A percentile compares a stretch with the other conserved stretches of the same genome.
phyloP scores from a whole-genome alignment of 2,888 invertebrate species.

The Drosophila percnosoma region DNA sequence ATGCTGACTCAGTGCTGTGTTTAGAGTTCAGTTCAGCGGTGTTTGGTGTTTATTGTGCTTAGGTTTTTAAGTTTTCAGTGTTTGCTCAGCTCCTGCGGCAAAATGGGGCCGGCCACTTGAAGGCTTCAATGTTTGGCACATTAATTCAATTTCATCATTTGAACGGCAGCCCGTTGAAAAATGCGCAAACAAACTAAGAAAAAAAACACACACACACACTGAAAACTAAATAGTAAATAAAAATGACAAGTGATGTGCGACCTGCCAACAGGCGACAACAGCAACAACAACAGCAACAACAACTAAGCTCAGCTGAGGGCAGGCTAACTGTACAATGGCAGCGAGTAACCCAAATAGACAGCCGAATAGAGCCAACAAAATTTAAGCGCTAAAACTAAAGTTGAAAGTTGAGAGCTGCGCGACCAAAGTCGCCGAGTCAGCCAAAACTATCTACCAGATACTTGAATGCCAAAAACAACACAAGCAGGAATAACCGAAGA shows the following conservation, averaged over 20 bases:
- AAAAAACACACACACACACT: not conserved
- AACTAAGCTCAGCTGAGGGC: constrained; percentile 10
- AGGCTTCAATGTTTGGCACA: constrained; percentile 59
- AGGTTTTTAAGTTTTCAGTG: constrained; percentile 25
- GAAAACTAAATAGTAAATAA: constrained; percentile 49
- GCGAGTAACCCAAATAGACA: constrained; percentile 67
- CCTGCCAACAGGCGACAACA: constrained; percentile 29
- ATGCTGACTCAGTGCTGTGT: constrained; percentile 14
- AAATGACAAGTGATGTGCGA: constrained; percentile 71
- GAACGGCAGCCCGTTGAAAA: constrained; percentile 52
- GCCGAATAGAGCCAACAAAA: constrained; percentile 52
- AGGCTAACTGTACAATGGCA: constrained; percentile 65
- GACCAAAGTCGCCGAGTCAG: constrained; percentile 51
- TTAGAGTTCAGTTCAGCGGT: not conserved
- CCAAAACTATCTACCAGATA: constrained; percentile 52
- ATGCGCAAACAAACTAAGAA: constrained; percentile 54
- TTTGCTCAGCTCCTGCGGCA: constrained; percentile 56
- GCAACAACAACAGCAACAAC: constrained; percentile 9
- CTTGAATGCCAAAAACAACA: constrained; percentile 30
- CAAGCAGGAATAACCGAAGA: not conserved
- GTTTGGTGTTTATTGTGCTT: constrained; percentile 13
- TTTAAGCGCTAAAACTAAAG: constrained; percentile 57
- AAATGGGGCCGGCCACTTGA: constrained; percentile 50
- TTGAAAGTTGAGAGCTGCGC: constrained; percentile 72
- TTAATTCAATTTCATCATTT: constrained; percentile 66